Percentiles rank a stretch among this genome's conserved stretches.
Conservation (phyloP, 2,113 vertebrate genomes). For the Menidia beryllina region DNA sequence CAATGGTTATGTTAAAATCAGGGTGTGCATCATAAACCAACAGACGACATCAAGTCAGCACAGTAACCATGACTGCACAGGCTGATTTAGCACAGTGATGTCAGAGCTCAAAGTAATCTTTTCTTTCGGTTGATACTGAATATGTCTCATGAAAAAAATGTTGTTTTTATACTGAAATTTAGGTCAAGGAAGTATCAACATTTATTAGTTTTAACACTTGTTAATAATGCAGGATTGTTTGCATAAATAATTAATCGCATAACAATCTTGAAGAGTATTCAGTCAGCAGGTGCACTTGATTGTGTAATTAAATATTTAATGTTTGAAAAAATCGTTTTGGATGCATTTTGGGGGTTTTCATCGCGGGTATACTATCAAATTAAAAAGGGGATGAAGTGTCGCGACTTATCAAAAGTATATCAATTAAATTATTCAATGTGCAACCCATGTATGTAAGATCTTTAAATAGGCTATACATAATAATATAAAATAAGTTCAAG, state of each 20-base stretch:
- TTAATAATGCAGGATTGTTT: not conserved
- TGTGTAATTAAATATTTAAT: too few species aligned
- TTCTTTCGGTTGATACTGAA: not conserved
- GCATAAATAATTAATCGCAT: not conserved
- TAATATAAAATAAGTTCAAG: too few species aligned
- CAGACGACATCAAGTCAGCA: not conserved
- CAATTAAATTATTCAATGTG: not conserved
- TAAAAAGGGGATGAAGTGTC: not conserved
- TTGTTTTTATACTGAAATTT: not conserved
- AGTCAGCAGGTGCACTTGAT: not conserved
- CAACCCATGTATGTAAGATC: too few species aligned
- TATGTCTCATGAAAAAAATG: not conserved
- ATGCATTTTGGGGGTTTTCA: too few species aligned
- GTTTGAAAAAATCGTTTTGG: too few species aligned
- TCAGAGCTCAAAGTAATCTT: not conserved
- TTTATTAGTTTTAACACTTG: not conserved
- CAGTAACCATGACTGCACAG: not conserved
- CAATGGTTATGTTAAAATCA: not conserved
- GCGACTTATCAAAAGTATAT: not conserved
- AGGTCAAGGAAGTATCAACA: not conserved
- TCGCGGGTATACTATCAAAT: not conserved
- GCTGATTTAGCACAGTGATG: not conserved
- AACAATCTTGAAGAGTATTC: not conserved
- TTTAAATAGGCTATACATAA: too few species aligned
- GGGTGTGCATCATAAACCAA: too few species aligned